Base-by-base conservation (phyloP, 2,888 invertebrate species). In the Alsophila aescularia region DNA sequence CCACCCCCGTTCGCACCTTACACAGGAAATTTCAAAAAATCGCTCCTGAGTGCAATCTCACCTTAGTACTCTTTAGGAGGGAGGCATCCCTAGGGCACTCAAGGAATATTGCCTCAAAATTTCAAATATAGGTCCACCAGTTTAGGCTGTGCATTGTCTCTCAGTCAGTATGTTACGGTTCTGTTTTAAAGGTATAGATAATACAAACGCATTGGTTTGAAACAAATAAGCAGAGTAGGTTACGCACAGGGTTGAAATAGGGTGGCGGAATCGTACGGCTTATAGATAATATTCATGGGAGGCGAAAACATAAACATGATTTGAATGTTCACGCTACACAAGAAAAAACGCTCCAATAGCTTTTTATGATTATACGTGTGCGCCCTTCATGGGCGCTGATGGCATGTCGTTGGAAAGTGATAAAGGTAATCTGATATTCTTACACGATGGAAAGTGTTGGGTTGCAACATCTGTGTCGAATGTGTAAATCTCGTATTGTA, bases 251-350 rank as follows among this genome's bases (percentile, higher is more conserved):
- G 51, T 49, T 54, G 62, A 55, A 61, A 47, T n/a, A 40, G 56
- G 44, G 48, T 58, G 68, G 54, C 29, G 43, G 66, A 58, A 58
- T 61, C 60, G 58, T 58, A 49, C 58, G 61, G 55, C 63, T 67
- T 67, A 69, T 68, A 65, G 67, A 69, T 70, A 72, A 72, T 69
- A 64, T 59, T 56, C 64, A 52, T 65, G 61, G 67, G 64, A 65
- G 69, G 72, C 69, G 69, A 58, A 62, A 66, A 66, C 66, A 69
- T 72, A 70, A 72, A 62, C 63, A 63, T 66, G 57, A 58, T 64
- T 63, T 66, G 59, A 66, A 66, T 66, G 58, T 66, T 61, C 65
- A 65, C 60, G 59, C 52, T 58, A 65, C 58, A 55, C 54, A 58
- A 65, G n/a, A n/a, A 62, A 29, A 32, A 64, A 61, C 54, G 48